These are phyloP conservation scores for Drosophila hydei DNA, from an alignment of 1,140 invertebrate species.

Conservation along the genomic window DNA sequence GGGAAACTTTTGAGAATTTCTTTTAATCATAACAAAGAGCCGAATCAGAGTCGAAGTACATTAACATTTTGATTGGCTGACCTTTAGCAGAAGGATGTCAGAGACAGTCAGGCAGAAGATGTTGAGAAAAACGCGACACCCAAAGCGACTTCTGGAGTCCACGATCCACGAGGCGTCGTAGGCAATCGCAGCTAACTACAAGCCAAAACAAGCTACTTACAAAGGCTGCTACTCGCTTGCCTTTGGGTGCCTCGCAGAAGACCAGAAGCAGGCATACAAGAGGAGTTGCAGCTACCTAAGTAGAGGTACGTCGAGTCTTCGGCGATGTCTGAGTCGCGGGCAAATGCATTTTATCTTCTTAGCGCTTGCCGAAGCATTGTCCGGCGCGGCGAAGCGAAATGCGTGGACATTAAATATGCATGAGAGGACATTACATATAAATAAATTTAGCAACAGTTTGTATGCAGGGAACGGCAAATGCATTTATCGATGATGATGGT, in stretches of 20 bases:
- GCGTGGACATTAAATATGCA: conserved; percentile 83
- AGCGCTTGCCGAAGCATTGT: background rate
- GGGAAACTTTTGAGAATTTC: no score
- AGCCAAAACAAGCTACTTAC: conserved; percentile 67
- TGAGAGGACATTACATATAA: conserved; percentile 78
- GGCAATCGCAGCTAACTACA: conserved; percentile 58
- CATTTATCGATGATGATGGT: conserved; percentile 73
- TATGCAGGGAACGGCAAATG: conserved; percentile 73
- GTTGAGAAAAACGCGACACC: background rate
- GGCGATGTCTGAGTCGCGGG: conserved; percentile 41
- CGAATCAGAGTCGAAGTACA: no score
- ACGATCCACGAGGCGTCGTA: conserved; percentile 10
- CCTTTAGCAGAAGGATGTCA: no score
- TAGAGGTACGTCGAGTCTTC: background rate
- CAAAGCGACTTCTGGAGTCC: conserved; percentile 6
- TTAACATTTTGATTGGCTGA: no score
- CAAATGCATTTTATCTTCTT: conserved; percentile 71
- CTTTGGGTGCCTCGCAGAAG: conserved; percentile 28
- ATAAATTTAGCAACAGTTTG: conserved; percentile 80
- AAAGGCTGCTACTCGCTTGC: background rate
- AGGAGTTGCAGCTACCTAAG: conserved; percentile 44
- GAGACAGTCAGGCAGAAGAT: no score
- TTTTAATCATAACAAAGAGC: no score
- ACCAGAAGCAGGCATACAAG: conserved; percentile 59
- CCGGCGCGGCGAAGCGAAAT: conserved; percentile 39